These are phyloP conservation scores for Reinhardtius hippoglossoides DNA, from an alignment of 2,113 vertebrate genomes.

Conservation along the genomic window DNA sequence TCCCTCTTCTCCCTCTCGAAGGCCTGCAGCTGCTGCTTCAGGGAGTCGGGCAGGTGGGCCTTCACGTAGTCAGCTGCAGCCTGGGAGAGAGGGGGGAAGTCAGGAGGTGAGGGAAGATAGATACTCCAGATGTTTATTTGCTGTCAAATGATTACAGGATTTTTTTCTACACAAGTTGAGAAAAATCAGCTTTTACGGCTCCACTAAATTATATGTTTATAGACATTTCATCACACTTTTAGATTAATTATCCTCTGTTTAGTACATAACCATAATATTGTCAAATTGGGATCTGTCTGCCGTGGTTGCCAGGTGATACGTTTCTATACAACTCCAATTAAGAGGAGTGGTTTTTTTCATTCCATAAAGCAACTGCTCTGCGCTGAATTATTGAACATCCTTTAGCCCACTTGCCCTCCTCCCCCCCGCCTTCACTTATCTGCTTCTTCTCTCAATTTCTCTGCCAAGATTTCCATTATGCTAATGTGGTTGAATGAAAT, in stretches of 20 bases:
- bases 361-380: conserved; percentile 37
- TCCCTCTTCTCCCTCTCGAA: conserved; percentile 95
- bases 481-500: conserved; percentile 39
- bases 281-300: background rate
- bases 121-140: no score
- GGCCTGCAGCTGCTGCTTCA: conserved; percentile 93
- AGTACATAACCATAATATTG: background rate
- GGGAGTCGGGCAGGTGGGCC: conserved; percentile 91
- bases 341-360: conserved; percentile 13
- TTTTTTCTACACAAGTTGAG: background rate
- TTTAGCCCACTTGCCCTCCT: conserved; percentile 4
- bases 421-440: conserved; percentile 21
- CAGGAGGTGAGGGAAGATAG: background rate
- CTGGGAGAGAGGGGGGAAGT: conserved; percentile 71
- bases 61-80: conserved; percentile 96
- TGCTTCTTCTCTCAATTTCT: conserved; percentile 43
- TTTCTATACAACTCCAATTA: conserved; percentile 17
- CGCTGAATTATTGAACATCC: conserved; percentile 64
- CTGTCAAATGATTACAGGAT: no score
- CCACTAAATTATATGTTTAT: background rate
- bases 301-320: background rate
- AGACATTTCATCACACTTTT: background rate
- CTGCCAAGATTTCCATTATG: conserved; percentile 54
- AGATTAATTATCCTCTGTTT: background rate
- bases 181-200: background rate